These are phyloP conservation scores for Stenopsyche tienmushanensis DNA, from an alignment of 1,140 invertebrate genomes.

Conservation along the genomic window DNA sequence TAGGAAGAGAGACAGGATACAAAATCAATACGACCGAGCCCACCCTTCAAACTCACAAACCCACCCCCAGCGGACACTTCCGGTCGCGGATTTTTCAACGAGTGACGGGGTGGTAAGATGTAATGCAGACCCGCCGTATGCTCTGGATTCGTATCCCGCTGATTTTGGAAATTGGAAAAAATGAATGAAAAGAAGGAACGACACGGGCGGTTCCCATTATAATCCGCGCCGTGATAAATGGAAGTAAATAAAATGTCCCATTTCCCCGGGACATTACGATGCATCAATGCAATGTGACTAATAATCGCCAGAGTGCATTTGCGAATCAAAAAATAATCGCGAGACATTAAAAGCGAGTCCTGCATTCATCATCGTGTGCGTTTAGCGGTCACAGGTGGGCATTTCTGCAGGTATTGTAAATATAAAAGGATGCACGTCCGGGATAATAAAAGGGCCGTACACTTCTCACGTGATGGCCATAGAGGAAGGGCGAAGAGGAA, in stretches of 20 bases:
- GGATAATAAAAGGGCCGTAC: not conserved
- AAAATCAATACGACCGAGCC: conserved; percentile 36
- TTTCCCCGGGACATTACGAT: too few relatives aligned
- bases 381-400: not conserved
- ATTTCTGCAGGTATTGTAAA: conserved; percentile 2
- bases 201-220: too few relatives aligned
- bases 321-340: too few relatives aligned
- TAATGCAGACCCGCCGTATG: not conserved
- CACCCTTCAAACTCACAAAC: conserved; percentile 18
- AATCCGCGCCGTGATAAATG: too few relatives aligned
- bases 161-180: conserved; percentile 31
- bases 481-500: not conserved
- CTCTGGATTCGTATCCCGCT: conserved; percentile 30
- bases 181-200: conserved; percentile 26
- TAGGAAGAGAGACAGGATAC: conserved; percentile 28
- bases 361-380: too few relatives aligned
- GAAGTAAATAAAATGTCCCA: too few relatives aligned
- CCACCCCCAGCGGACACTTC: conserved; percentile 24
- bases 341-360: too few relatives aligned
- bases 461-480: conserved; percentile 5
- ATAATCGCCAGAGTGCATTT: too few relatives aligned
- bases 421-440: conserved; percentile 7
- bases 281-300: too few relatives aligned
- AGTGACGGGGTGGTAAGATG: not conserved
- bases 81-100: conserved; percentile 40